Evolutionary conservation across 92 coral and sea anemone species (phyloP).

Genomic region (Diadumene lineata): DNA sequence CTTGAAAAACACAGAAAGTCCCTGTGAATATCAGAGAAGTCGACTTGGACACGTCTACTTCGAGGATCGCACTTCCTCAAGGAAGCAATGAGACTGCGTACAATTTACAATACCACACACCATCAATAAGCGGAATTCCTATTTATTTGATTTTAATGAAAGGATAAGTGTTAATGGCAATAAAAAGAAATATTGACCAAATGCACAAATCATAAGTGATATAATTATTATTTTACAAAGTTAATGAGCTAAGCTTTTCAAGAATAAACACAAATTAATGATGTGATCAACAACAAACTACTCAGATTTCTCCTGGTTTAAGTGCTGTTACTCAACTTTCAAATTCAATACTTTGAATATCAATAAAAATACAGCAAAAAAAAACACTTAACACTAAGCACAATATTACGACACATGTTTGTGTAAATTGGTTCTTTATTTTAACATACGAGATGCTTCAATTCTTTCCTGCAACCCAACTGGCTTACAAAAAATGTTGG

Average conservation of each 20-base stretch:
- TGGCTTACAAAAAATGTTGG: too few species aligned
- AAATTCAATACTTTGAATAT: too few species aligned
- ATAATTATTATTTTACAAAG: conserved; percentile 12
- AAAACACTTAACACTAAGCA: too few species aligned
- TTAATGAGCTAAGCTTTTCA: neutral
- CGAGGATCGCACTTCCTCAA: too few species aligned
- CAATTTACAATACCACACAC: neutral
- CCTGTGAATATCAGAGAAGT: too few species aligned
- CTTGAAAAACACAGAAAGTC: too few species aligned
- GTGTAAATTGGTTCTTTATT: too few species aligned
- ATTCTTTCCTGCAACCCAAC: too few species aligned
- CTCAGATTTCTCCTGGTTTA: neutral
- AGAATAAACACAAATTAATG: neutral
- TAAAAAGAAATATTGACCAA: conserved; percentile 22
- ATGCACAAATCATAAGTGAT: neutral
- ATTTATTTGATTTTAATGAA: conserved; percentile 18
- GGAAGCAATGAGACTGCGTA: too few species aligned
- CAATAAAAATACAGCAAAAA: neutral
- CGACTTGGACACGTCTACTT: too few species aligned
- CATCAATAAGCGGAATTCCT: neutral
- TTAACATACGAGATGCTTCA: too few species aligned
- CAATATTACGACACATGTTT: too few species aligned
- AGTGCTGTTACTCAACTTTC: neutral
- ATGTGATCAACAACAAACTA: neutral
- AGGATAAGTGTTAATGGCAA: conserved; percentile 16